Evolutionary conservation across 2,797 vertebrate genomes (phyloP).

Genomic region (Heliangelus exortis): DNA sequence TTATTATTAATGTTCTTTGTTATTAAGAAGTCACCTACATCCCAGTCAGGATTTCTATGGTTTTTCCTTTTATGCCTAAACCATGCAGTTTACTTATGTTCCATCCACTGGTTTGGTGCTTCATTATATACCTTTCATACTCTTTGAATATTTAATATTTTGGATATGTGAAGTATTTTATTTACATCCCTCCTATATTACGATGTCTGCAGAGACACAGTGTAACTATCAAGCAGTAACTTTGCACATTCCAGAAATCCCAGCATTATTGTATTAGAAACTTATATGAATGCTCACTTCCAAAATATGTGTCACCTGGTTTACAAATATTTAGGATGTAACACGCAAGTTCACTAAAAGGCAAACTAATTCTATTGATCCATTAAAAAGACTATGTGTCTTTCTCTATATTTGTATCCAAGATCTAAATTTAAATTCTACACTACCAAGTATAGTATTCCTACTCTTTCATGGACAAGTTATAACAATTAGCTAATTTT

Average conservation of each 20-base stretch:
- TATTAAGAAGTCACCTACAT: neutral
- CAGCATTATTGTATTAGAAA: neutral
- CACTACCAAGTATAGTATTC: neutral
- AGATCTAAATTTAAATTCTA: neutral
- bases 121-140: neutral
- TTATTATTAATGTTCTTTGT: neutral
- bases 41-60: neutral
- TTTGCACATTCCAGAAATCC: neutral
- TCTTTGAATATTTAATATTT: neutral
- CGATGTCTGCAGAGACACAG: neutral
- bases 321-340: neutral
- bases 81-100: neutral
- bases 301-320: neutral
- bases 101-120: neutral
- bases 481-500: neutral
- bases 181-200: neutral
- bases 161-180: neutral
- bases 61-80: neutral
- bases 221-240: neutral
- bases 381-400: neutral
- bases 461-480: neutral
- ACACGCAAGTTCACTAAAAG: neutral
- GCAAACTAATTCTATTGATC: neutral
- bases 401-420: neutral
- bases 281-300: neutral